phyloP scores from a whole-genome alignment of 2,797 vertebrate species.

The Hydrolagus colliei region DNA sequence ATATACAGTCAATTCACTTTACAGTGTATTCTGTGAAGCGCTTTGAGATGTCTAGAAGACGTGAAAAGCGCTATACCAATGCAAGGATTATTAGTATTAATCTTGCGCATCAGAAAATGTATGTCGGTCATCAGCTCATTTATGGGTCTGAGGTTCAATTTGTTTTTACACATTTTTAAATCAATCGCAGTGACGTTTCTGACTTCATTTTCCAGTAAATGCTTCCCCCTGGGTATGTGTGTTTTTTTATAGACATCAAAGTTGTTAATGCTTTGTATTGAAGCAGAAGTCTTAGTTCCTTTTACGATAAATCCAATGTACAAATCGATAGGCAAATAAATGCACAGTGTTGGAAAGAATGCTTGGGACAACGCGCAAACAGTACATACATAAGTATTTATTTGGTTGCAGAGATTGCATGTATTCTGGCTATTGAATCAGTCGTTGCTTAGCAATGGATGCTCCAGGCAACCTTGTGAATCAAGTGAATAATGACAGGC shows the following conservation, averaged over 20 bases:
- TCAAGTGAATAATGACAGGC: constrained; percentile 48
- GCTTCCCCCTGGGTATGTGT: no score
- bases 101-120: no score
- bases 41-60: no score
- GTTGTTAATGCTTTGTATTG: neutral
- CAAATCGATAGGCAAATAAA: no score
- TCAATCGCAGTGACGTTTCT: neutral
- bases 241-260: neutral
- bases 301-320: no score
- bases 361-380: neutral
- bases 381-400: neutral
- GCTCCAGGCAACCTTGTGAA: constrained; percentile 53
- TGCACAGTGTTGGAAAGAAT: neutral
- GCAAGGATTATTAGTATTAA: no score
- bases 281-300: neutral
- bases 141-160: neutral
- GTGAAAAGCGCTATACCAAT: no score
- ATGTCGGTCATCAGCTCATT: neutral
- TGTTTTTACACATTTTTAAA: neutral
- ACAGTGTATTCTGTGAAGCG: no score
- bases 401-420: constrained; percentile 20
- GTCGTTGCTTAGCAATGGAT: constrained; percentile 60
- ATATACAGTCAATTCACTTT: no score
- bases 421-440: constrained; percentile 53
- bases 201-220: neutral